Evolutionary conservation across 2,113 vertebrate genomes (phyloP).

Genomic region (Pipra filicauda): DNA sequence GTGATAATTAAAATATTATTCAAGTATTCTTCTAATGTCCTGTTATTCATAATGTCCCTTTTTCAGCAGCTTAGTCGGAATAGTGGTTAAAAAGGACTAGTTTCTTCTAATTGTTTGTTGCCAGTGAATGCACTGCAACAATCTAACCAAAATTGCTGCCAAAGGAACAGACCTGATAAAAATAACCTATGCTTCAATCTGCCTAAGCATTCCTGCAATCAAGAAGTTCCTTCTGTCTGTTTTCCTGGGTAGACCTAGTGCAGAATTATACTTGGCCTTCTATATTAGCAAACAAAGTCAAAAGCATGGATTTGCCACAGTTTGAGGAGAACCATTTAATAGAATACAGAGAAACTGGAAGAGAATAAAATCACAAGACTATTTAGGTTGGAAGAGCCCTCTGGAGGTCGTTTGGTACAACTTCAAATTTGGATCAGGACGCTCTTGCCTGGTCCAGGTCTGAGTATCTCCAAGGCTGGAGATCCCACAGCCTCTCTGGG

Average conservation of each 20-base stretch:
- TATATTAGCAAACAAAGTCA: not conserved
- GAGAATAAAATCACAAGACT: not conserved
- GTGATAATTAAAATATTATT: not conserved
- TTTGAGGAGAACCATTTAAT: not conserved
- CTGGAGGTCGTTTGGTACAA: not conserved
- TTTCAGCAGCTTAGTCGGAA: not conserved
- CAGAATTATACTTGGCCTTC: not conserved
- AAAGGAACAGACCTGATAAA: not conserved
- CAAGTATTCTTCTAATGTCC: not conserved
- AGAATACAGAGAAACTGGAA: not conserved
- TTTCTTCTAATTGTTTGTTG: not conserved
- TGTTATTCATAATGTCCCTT: not conserved
- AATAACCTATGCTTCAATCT: not conserved
- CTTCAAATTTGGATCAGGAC: not conserved
- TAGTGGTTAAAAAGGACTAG: not conserved
- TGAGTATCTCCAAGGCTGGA: not conserved
- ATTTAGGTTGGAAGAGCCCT: not conserved
- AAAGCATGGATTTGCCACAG: not conserved
- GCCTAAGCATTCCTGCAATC: not conserved
- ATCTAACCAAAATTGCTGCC: not conserved
- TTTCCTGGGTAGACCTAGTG: not conserved
- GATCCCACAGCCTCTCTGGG: not conserved
- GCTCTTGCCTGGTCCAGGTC: not conserved
- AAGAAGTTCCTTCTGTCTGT: not conserved
- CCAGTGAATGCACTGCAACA: not conserved